These are phyloP conservation scores for Rhinoraja longicauda DNA, from an alignment of 2,797 vertebrate species.

Conservation along the genomic window DNA sequence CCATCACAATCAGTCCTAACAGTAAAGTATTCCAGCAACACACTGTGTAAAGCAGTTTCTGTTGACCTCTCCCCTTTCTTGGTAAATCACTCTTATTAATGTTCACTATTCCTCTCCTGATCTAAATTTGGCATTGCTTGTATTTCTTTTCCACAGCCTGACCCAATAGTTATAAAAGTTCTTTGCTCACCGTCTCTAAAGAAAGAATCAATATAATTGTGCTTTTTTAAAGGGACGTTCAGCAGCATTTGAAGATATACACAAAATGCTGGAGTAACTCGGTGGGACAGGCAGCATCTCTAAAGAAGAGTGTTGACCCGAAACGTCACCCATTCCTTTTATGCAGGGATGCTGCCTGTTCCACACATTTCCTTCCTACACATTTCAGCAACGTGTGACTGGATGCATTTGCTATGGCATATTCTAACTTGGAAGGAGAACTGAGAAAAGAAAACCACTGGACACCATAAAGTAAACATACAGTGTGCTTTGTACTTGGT, in stretches of 20 bases:
- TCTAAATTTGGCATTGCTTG: background rate
- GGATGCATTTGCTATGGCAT: background rate
- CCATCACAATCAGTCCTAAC: background rate
- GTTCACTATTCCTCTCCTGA: background rate
- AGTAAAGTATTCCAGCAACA: background rate
- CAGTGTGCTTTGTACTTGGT: background rate
- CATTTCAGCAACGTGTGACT: background rate
- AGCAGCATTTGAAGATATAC: background rate
- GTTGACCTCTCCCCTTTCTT: background rate
- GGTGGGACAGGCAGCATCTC: too few relatives aligned
- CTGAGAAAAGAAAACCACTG: background rate
- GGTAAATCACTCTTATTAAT: background rate
- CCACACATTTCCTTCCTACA: too few relatives aligned
- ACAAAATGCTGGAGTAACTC: too few relatives aligned
- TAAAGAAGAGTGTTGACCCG: too few relatives aligned
- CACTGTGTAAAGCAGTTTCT: background rate
- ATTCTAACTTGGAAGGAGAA: background rate
- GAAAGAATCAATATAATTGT: background rate
- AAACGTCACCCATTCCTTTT: too few relatives aligned
- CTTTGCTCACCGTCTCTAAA: background rate
- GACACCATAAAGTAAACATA: background rate
- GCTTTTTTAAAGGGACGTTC: background rate
- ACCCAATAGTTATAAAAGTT: background rate
- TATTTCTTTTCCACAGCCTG: background rate
- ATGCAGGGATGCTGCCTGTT: too few relatives aligned